phyloP scores from a whole-genome alignment of 2,113 vertebrate species.

The Sylvietta virens region DNA sequence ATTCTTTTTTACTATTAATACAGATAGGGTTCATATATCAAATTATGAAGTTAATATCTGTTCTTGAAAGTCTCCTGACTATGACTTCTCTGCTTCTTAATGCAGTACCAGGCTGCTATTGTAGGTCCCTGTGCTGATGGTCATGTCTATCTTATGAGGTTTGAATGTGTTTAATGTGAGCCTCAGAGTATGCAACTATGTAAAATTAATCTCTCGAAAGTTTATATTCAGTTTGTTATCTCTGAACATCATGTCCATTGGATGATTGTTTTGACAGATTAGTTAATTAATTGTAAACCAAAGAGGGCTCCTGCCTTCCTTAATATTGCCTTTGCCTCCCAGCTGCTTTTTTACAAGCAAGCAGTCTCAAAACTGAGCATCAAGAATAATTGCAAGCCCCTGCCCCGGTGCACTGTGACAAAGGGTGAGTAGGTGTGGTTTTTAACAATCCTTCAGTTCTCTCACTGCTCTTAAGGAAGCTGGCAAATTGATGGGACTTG shows the following conservation, averaged over 20 bases:
- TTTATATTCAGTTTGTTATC: neutral
- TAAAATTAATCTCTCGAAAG: neutral
- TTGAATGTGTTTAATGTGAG: neutral
- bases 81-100: neutral
- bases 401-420: accelerated
- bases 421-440: neutral
- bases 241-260: neutral
- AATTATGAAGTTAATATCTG: neutral
- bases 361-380: neutral
- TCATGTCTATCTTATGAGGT: neutral
- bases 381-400: neutral
- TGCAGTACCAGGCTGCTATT: neutral
- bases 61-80: neutral
- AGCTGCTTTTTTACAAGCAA: neutral
- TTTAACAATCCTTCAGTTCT: neutral
- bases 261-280: neutral
- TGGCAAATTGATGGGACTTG: neutral
- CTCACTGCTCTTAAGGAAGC: neutral
- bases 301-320: neutral
- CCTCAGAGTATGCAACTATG: neutral
- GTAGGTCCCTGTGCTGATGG: neutral
- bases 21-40: neutral
- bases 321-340: neutral
- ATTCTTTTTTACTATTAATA: neutral
- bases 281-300: neutral